Conservation (phyloP, 1,140 invertebrate species). For the Formica selysi region DNA sequence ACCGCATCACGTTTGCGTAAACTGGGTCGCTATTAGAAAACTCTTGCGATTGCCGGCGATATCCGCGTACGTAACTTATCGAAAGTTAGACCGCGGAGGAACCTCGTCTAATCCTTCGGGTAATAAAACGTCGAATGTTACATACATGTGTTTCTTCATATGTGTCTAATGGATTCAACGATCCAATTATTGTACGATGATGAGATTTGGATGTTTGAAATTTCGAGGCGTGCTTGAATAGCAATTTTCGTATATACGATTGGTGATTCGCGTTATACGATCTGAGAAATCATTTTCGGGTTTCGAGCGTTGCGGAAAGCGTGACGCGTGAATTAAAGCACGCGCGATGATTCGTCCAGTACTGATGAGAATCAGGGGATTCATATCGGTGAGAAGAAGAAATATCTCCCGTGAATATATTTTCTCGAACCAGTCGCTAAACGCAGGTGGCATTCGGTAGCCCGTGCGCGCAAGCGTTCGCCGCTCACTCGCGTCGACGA, state of each 20-base stretch:
- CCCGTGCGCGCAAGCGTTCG: neutral
- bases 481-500: slow-evolving; percentile 35
- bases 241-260: slow-evolving; percentile 9
- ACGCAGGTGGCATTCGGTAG: slow-evolving; percentile 53
- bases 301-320: neutral
- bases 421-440: slow-evolving; percentile 21
- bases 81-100: slow-evolving; percentile 8
- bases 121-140: neutral
- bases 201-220: slow-evolving; percentile 15
- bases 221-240: neutral
- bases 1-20: slow-evolving; percentile 44
- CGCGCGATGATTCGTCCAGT: neutral
- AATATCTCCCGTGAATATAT: neutral
- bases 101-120: neutral
- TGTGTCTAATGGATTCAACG: neutral
- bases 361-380: slow-evolving; percentile 26
- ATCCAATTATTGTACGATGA: neutral
- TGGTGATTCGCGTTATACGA: neutral
- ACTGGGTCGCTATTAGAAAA: slow-evolving; percentile 52
- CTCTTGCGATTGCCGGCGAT: slow-evolving; percentile 5
- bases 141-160: neutral
- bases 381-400: neutral
- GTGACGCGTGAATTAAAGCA: neutral
- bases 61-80: slow-evolving; percentile 23
- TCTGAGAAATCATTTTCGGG: slow-evolving; percentile 22